These are phyloP conservation scores for Crossaster papposus DNA, from an alignment of 53 echinoderm and acorn worm genomes.

Conservation along the genomic window DNA sequence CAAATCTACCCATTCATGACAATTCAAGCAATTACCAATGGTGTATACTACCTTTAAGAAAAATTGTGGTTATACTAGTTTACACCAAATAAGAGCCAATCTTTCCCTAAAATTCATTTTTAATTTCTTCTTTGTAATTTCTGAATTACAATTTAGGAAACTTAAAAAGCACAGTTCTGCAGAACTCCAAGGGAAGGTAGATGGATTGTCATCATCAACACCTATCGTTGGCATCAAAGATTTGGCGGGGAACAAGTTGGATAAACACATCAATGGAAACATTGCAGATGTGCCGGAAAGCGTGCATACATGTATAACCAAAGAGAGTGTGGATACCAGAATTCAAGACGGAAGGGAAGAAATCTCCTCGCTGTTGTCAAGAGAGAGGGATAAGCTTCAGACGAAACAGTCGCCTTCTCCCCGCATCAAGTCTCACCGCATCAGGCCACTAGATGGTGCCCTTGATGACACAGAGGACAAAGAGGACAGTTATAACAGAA, in stretches of 20 bases:
- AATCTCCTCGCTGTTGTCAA: constrained; percentile 13
- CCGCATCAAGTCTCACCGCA: constrained; percentile 40
- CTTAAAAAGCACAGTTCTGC: constrained; percentile 17
- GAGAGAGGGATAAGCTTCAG: neutral
- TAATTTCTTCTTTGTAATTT: neutral
- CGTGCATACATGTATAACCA: neutral
- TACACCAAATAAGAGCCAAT: neutral
- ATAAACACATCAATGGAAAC: constrained; percentile 16
- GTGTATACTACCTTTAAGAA: no score
- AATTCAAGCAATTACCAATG: no score
- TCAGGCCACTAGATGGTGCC: constrained; percentile 28
- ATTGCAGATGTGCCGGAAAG: neutral
- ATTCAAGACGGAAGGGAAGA: constrained; percentile 27
- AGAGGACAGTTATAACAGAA: neutral
- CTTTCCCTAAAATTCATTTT: neutral
- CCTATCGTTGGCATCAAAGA: constrained; percentile 25
- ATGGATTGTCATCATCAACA: neutral
- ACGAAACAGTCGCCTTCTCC: constrained; percentile 27
- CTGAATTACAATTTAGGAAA: neutral
- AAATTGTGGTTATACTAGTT: no score
- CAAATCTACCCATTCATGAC: no score
- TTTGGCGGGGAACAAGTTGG: neutral
- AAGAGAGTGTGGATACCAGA: neutral
- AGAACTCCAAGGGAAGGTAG: neutral
- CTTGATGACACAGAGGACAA: neutral